Evolutionary conservation across 2,888 invertebrate species (phyloP).

Genomic region (Biston betularia): DNA sequence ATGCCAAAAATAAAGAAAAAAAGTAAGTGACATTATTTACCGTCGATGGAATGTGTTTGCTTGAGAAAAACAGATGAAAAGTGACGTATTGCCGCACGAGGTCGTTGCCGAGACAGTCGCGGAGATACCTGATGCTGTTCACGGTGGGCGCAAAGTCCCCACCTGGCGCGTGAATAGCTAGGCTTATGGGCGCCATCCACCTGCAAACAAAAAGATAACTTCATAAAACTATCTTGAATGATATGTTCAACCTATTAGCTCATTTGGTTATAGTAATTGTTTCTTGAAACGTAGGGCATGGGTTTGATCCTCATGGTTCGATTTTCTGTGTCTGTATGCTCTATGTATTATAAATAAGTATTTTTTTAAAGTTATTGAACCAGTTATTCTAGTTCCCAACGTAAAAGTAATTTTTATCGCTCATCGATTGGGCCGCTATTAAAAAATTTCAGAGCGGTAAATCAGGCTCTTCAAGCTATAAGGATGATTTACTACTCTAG

Average conservation of each 20-base stretch:
- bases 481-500: too few species aligned
- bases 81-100: slow-evolving; percentile 92
- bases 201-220: slow-evolving; percentile 60
- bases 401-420: too few species aligned
- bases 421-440: too few species aligned
- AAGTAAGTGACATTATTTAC: slow-evolving; percentile 53
- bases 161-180: slow-evolving; percentile 95
- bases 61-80: slow-evolving; percentile 96
- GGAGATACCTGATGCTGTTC: slow-evolving; percentile 92
- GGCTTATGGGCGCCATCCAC: slow-evolving; percentile 95
- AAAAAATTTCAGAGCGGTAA: too few species aligned
- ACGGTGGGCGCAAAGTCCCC: slow-evolving; percentile 92
- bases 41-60: slow-evolving; percentile 91
- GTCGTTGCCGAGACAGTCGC: slow-evolving; percentile 90
- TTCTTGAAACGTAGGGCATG: too few species aligned
- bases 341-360: too few species aligned
- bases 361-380: too few species aligned
- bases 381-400: too few species aligned
- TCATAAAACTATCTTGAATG: neutral
- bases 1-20: neutral
- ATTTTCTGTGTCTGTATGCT: too few species aligned
- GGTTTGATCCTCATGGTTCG: too few species aligned
- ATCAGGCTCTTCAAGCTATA: too few species aligned
- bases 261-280: too few species aligned
- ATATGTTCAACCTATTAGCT: neutral